Percentiles rank a stretch among this genome's conserved stretches.
These are phyloP conservation scores for Pardosa pseudoannulata DNA, from an alignment of 2,888 invertebrate species.

Conservation along the genomic window DNA sequence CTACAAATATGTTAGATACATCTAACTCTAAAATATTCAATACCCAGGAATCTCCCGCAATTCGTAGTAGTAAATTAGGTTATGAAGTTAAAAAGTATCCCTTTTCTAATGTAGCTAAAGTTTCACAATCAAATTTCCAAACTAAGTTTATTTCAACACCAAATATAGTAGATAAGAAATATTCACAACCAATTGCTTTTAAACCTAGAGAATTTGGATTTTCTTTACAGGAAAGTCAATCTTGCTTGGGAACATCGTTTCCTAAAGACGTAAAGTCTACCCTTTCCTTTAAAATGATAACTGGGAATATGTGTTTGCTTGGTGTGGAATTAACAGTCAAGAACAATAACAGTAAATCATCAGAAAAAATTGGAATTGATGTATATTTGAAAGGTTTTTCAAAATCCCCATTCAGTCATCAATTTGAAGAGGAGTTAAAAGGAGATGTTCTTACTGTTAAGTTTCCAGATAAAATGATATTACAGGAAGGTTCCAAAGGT, in stretches of 20 bases:
- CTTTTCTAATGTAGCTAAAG: not conserved
- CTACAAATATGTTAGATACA: no score
- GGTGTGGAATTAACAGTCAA: conserved; percentile 5
- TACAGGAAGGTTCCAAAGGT: not conserved
- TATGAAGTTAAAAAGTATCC: not conserved
- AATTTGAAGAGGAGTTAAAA: not conserved
- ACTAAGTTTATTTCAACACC: not conserved
- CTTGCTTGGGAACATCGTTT: not conserved
- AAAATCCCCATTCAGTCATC: not conserved
- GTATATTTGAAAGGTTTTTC: not conserved
- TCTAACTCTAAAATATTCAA: no score
- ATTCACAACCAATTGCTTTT: no score
- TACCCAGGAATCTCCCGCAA: not conserved
- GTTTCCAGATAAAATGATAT: not conserved
- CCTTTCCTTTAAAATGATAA: not conserved
- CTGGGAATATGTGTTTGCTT: not conserved
- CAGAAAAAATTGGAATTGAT: not conserved
- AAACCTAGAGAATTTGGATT: not conserved
- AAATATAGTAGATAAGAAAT: not conserved
- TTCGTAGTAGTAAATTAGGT: not conserved
- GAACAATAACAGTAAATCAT: not conserved
- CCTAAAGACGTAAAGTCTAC: not conserved
- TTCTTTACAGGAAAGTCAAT: not conserved
- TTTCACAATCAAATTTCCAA: not conserved
- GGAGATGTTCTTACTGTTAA: not conserved